Conservation (phyloP, 2,797 vertebrate genomes). For the Hephaestus fuliginosus region DNA sequence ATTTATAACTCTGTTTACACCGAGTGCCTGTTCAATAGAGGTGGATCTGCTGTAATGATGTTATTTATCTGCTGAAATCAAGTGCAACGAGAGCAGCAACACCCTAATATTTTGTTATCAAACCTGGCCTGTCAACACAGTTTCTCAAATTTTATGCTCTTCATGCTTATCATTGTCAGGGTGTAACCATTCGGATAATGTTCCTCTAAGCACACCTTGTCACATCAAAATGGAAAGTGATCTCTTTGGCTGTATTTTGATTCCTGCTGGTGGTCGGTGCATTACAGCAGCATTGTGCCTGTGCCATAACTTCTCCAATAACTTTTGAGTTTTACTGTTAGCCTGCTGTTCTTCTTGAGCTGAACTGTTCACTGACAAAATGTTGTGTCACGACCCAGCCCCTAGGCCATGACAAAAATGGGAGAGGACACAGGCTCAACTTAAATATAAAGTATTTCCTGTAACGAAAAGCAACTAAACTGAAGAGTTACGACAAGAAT, state of each 20-base stretch:
- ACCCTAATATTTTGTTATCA: not conserved
- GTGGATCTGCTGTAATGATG: slow-evolving; percentile 15
- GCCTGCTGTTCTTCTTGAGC: not conserved
- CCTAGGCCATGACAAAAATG: no score
- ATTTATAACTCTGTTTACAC: slow-evolving; percentile 8
- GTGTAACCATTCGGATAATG: not conserved
- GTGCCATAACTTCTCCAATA: not conserved
- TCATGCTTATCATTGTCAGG: not conserved
- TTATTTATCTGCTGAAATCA: slow-evolving; percentile 23
- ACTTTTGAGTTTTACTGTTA: not conserved
- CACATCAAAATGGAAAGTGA: slow-evolving; percentile 30
- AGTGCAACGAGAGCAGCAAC: not conserved
- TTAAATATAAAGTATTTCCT: no score
- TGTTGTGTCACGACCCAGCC: no score
- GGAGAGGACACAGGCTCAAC: no score
- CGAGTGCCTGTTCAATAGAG: not conserved
- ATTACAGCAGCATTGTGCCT: not conserved
- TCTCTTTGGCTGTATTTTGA: not conserved
- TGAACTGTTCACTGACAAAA: not conserved
- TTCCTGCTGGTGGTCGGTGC: not conserved
- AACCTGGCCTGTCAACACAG: slow-evolving; percentile 1
- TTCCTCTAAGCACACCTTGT: slow-evolving; percentile 6
- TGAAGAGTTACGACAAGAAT: no score
- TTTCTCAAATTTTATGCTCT: slow-evolving; percentile 1
- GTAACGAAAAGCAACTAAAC: no score